Conservation (phyloP, 2,113 vertebrate genomes). For the Gambusia holbrooki region DNA sequence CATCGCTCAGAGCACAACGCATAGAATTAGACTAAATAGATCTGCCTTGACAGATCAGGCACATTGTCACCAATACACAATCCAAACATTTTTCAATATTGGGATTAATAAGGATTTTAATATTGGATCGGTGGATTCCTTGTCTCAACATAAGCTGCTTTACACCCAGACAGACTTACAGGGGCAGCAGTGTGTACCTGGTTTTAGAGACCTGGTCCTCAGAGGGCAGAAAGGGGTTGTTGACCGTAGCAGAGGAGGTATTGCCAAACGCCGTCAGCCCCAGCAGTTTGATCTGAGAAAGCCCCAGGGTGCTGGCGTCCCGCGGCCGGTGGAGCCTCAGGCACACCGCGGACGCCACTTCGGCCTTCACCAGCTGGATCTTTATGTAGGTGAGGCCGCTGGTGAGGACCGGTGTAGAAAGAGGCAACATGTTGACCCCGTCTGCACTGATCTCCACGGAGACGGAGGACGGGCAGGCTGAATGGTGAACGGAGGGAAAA, state of each 20-base stretch:
- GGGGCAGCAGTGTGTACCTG: conserved; percentile 78
- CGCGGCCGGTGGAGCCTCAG: conserved; percentile 94
- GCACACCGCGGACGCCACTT: conserved; percentile 96
- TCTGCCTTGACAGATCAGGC: too few species aligned
- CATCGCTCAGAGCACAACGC: too few species aligned
- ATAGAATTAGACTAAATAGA: too few species aligned
- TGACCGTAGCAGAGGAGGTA: conserved; percentile 97
- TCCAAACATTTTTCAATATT: too few species aligned
- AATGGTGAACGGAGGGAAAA: conserved; percentile 10
- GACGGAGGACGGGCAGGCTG: conserved; percentile 96
- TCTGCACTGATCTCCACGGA: conserved; percentile 98
- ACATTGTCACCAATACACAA: too few species aligned
- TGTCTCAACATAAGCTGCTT: too few species aligned
- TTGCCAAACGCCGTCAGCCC: conserved; percentile 97
- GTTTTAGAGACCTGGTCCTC: conserved; percentile 99
- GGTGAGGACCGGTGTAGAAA: conserved; percentile 95
- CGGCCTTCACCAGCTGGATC: conserved; percentile 97
- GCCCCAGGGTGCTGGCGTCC: conserved; percentile 94
- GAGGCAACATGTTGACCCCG: conserved; percentile 96
- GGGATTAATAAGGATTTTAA: too few species aligned
- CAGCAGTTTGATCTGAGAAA: conserved; percentile 96
- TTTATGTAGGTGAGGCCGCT: conserved; percentile 98
- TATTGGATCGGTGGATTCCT: too few species aligned
- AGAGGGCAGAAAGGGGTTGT: conserved; percentile 97
- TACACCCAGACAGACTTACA: neutral